Evolutionary conservation across 2,797 vertebrate genomes (phyloP), one percentile per base, ranked within the genome.

Genomic region (Cyprinodon diabolis): DNA sequence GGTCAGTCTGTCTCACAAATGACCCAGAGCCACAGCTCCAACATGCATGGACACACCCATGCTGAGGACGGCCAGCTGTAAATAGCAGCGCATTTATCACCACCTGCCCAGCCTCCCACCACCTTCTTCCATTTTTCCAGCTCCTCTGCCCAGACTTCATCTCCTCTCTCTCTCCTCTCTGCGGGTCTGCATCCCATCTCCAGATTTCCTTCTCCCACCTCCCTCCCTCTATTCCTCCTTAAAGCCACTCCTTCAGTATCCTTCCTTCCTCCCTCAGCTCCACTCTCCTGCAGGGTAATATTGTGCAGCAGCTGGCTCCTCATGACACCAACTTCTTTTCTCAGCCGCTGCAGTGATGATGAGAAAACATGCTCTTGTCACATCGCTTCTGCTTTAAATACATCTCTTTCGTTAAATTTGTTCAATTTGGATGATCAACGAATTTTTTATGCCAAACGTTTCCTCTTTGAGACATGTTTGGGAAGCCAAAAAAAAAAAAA

Each of bases 1-100:
- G 92, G 85, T 91, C 91, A 92, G 80, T 80, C 81, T 84, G 78
- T 71, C 83, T 87, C 78, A 87, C 84, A 86, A 84, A 89, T 89
- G 84, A 90, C 89, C 87, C 83, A 67, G 62, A 84, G 81, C 76
- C 62, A 72, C 66, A 79, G 72, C 87, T 83, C 83, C 75, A 86
- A 78, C 86, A 79, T 80, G 74, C 43, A 66, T 66, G 66, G 71
- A 68, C 81, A 82, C 86, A 48, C 83, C 43, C 69, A 35, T 19
- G 40, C 70, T 51, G 76, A 57, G 72, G 81, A 76, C 84, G 71
- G 55, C 45, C 54, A 74, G 81, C 83, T 87, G 85, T 69, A 90
- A 93, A 93, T 90, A 93, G 89, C 86, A 85, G 77, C 86, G 80
- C 89, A 93, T 93, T 89, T 84, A 91, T 93, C 90, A 87, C 66